These are phyloP conservation scores for Drosophila robusta DNA, from an alignment of 2,888 invertebrate genomes.

Conservation along the genomic window DNA sequence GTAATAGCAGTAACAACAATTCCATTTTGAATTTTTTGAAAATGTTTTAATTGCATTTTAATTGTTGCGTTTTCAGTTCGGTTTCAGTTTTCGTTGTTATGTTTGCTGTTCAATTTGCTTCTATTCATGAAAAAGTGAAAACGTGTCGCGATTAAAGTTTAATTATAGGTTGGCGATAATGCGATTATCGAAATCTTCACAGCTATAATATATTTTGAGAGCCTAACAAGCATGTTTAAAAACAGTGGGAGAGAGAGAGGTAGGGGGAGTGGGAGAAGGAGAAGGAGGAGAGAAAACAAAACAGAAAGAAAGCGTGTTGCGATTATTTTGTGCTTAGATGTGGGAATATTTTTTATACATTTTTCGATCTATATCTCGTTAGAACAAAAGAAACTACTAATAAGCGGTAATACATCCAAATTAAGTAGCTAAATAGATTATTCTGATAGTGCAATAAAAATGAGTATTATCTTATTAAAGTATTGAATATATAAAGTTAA, in stretches of 20 bases:
- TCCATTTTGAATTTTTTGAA: slow-evolving; percentile 36
- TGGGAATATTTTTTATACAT: slow-evolving; percentile 2
- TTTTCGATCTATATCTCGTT: no score
- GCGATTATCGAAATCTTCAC: slow-evolving; percentile 49
- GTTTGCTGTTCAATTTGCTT: slow-evolving; percentile 24
- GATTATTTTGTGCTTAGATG: not conserved
- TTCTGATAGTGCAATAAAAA: not conserved
- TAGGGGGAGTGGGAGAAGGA: no score
- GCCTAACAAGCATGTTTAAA: not conserved
- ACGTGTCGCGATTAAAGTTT: slow-evolving; percentile 58
- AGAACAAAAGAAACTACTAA: slow-evolving; percentile 2
- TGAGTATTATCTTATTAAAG: not conserved
- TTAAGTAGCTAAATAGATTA: not conserved
- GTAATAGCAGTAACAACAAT: slow-evolving; percentile 22
- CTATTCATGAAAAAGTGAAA: slow-evolving; percentile 64
- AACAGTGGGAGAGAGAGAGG: not conserved
- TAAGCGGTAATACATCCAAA: not conserved
- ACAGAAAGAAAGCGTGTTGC: slow-evolving; percentile 2
- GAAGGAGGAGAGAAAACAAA: not conserved
- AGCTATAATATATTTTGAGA: not conserved
- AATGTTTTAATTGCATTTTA: slow-evolving; percentile 71
- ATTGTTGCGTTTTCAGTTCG: slow-evolving; percentile 58
- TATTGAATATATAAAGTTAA: no score
- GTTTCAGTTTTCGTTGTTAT: slow-evolving; percentile 31
- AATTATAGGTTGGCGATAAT: slow-evolving; percentile 63